Evolutionary conservation across 2,113 vertebrate genomes (phyloP).

Genomic region (Perca fluviatilis): DNA sequence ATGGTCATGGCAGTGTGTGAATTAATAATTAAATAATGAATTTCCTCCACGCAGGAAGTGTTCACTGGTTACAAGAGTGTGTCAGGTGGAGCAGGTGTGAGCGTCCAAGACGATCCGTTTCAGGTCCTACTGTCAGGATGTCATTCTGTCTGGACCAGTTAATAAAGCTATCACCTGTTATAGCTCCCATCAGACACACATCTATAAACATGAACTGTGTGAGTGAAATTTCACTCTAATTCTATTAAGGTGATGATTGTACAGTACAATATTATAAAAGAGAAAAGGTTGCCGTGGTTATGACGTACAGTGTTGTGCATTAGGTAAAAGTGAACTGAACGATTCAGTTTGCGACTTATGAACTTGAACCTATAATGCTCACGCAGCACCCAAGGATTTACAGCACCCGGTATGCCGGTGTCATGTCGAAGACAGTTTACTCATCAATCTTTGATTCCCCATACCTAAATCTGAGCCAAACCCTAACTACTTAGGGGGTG

Average conservation of each 20-base stretch:
- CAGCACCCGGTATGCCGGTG: too few species aligned
- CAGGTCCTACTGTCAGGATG: conserved; percentile 13
- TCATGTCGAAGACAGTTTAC: too few species aligned
- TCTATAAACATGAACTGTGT: background rate
- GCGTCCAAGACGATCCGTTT: background rate
- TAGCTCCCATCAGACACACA: conserved; percentile 10
- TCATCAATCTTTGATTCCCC: too few species aligned
- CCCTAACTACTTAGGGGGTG: too few species aligned
- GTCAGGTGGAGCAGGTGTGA: conserved; percentile 34
- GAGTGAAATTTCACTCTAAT: background rate
- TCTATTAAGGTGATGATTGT: background rate
- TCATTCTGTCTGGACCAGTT: conserved; percentile 10
- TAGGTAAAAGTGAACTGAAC: too few species aligned
- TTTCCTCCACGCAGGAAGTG: conserved; percentile 44
- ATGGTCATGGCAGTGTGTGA: conserved; percentile 59
- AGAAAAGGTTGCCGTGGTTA: background rate
- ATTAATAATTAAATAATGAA: conserved; percentile 70
- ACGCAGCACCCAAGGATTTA: too few species aligned
- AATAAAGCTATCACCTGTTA: conserved; percentile 13
- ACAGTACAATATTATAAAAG: background rate
- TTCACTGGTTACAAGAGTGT: conserved; percentile 28
- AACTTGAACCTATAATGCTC: too few species aligned
- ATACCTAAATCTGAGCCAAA: too few species aligned
- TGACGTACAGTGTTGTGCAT: too few species aligned
- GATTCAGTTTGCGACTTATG: too few species aligned